These are phyloP conservation scores for Apomyelois bistriatella DNA, from an alignment of 2,888 invertebrate species.

Conservation along the genomic window DNA sequence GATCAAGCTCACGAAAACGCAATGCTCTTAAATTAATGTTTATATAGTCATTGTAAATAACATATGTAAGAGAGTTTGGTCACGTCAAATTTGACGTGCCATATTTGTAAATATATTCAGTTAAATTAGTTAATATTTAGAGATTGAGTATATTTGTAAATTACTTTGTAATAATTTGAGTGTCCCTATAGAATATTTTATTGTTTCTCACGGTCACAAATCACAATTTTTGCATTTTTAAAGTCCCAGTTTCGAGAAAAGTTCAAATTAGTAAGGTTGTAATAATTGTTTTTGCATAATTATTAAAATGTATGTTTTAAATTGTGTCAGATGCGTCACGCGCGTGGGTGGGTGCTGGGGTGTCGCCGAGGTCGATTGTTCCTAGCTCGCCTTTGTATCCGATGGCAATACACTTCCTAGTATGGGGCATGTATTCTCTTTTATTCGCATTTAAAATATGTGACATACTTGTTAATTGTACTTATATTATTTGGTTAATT, in stretches of 20 bases:
- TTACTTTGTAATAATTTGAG: conserved; percentile 69
- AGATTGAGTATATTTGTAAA: conserved; percentile 75
- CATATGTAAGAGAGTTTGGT: conserved; percentile 59
- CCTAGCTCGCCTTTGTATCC: conserved; percentile 17
- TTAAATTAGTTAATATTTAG: conserved; percentile 70
- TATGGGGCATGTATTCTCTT: conserved; percentile 24
- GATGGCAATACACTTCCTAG: conserved; percentile 9
- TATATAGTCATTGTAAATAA: conserved; percentile 78
- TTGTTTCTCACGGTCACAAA: conserved; percentile 75
- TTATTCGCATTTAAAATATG: conserved; percentile 21
- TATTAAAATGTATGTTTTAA: conserved; percentile 42
- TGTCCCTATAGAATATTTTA: conserved; percentile 67
- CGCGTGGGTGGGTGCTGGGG: conserved; percentile 57
- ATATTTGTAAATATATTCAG: conserved; percentile 77
- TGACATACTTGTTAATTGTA: conserved; percentile 4
- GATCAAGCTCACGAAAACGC: conserved; percentile 72
- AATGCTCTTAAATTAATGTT: conserved; percentile 73
- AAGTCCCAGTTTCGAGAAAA: conserved; percentile 48
- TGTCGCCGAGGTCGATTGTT: conserved; percentile 39
- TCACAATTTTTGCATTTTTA: conserved; percentile 69
- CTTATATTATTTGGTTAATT: neutral
- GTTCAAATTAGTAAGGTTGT: conserved; percentile 65
- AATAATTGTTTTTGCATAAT: conserved; percentile 60
- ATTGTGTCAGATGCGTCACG: conserved; percentile 51
- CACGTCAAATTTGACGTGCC: conserved; percentile 59